Percentiles rank a stretch among this genome's conserved stretches.
Conservation (phyloP, 2,797 vertebrate genomes). For the Clarias platycephalus region DNA sequence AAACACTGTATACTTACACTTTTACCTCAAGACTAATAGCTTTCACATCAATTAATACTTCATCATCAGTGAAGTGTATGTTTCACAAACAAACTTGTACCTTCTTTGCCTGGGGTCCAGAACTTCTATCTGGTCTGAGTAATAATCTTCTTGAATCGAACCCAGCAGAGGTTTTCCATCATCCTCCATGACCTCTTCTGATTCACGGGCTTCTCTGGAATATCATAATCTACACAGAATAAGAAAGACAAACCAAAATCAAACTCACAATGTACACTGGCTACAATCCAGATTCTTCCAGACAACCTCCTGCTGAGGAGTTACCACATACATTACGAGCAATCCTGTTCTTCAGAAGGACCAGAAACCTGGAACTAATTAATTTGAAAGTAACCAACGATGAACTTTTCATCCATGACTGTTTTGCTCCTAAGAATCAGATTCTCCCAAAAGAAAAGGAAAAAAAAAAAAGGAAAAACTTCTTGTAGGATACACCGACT, state of each 20-base stretch:
- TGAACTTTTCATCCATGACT: not conserved
- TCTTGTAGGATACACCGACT: not conserved
- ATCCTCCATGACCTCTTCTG: constrained; percentile 70
- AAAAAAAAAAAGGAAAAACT: not conserved
- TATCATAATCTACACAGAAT: constrained; percentile 62
- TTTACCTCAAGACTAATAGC: not conserved
- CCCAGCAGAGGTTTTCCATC: constrained; percentile 70
- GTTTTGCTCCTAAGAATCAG: not conserved
- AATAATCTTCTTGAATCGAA: constrained; percentile 61
- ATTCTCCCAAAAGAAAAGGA: not conserved
- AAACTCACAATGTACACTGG: not conserved
- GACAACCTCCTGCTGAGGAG: not conserved
- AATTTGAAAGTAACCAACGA: not conserved
- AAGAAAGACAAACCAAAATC: not conserved
- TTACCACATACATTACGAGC: not conserved
- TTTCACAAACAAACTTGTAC: constrained; percentile 55
- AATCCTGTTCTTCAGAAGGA: not conserved
- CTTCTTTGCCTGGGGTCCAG: constrained; percentile 73
- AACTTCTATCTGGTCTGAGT: constrained; percentile 63
- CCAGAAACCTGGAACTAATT: not conserved
- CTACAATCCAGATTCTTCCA: not conserved
- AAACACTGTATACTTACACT: not conserved
- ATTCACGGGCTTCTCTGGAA: constrained; percentile 42
- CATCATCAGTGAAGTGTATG: too few species aligned
- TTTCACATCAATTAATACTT: not conserved